These are phyloP conservation scores for Caenorhabditis auriculariae DNA, from an alignment of 2,888 invertebrate species.

Conservation along the genomic window DNA sequence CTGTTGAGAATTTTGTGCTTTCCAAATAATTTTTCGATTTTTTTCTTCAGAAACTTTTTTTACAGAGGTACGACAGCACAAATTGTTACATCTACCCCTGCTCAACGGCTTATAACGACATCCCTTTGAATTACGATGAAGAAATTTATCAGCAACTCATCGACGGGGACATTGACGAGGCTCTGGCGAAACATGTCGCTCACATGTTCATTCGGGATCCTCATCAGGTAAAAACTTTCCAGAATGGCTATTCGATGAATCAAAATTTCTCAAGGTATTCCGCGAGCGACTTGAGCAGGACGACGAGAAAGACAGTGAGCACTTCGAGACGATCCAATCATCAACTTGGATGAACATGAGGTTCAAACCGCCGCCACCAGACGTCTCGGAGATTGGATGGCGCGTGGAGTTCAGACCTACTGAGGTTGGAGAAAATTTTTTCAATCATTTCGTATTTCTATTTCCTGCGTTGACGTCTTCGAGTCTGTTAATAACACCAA, in stretches of 20 bases:
- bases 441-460: too few relatives aligned
- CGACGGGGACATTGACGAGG: conserved; percentile 83
- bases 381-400: conserved; percentile 92
- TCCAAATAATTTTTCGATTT: too few relatives aligned
- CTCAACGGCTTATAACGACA: conserved; percentile 85
- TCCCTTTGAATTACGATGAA: conserved; percentile 69
- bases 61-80: conserved; percentile 87
- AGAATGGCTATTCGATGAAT: too few relatives aligned
- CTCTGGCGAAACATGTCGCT: conserved; percentile 89
- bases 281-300: conserved; percentile 90
- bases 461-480: too few relatives aligned
- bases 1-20: too few relatives aligned
- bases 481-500: too few relatives aligned
- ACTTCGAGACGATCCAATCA: conserved; percentile 78
- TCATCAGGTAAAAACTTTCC: conserved; percentile 78
- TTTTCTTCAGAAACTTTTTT: background rate
- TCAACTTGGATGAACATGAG: conserved; percentile 63
- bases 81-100: conserved; percentile 89
- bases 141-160: background rate
- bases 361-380: conserved; percentile 79
- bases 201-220: conserved; percentile 97
- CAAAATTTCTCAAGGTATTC: conserved; percentile 44
- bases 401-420: conserved; percentile 98
- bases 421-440: too few relatives aligned
- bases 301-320: conserved; percentile 88